Evolutionary conservation across 2,888 invertebrate genomes (phyloP), one percentile per base, ranked within the genome.

Genomic region (Acrobasis repandana): DNA sequence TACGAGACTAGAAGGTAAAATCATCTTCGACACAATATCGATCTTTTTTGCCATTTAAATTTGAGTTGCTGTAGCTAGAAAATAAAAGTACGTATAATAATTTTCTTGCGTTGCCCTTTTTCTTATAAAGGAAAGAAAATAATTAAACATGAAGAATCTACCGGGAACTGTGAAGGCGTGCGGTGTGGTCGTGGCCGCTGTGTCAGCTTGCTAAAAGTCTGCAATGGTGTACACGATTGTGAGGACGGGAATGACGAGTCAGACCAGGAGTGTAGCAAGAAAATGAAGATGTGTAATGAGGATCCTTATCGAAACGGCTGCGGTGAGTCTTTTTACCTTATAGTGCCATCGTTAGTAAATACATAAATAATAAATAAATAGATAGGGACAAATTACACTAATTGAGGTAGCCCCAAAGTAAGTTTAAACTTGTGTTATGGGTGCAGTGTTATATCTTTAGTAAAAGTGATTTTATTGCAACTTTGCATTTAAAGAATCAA

Each of bases 151-250:
- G 67, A 68, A 59, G 64, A 66, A 38, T 16, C 62, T 11, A 18
- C 62, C 51, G 75, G 86, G 28, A 64, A 70, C 15, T 96, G 96
- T 73, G 75, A 93, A 58, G 93, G 95, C 46, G 79, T 93, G 58
- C 93, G 96, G 60, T 97, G 97, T 79, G 86, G 93, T 16, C 83
- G 95, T 58, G 97, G 97, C 0, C 82, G 93, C 43, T 97, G 97
- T 77, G 75, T 97, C 47, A 74, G 89, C 1, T 78, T 92, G 62
- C 75, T 83, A 9, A 86, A 93, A 63, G 82, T 95, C 14, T 97
- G 96, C 76, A 93, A 97, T 76, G 95, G 95, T 0, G 87, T 94
- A 49, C 85, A 82, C 0, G 93, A 96, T 71, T 97, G 97, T 70
- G 93, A 94, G 61, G 94, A 95, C 73, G 94, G 93, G 11, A 92